A percentile compares a stretch with the other conserved stretches of the same genome.
These are phyloP conservation scores for Glyptemys insculpta DNA, from an alignment of 2,797 vertebrate species.

Conservation along the genomic window DNA sequence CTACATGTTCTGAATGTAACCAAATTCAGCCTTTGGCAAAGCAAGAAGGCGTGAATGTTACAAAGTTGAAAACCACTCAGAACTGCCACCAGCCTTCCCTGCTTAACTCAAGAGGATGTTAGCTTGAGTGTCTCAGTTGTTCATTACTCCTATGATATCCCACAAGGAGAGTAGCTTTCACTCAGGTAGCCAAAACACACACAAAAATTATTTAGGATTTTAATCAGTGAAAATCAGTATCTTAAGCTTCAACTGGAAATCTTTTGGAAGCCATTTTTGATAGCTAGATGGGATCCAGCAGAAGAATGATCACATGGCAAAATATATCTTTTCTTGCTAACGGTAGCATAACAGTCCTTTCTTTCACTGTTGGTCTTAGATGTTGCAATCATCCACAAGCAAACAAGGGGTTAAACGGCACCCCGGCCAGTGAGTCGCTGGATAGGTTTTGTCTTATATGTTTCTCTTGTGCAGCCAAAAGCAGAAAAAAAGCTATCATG, in stretches of 20 bases:
- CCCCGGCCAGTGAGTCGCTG: neutral
- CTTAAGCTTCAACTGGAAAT: constrained; percentile 3
- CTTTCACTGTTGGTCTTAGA: neutral
- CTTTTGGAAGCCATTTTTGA: neutral
- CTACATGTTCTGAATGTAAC: neutral
- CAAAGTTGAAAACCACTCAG: neutral
- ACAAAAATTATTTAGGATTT: neutral
- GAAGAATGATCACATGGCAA: neutral
- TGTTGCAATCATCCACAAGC: neutral
- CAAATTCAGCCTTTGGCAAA: accelerated
- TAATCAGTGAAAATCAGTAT: neutral
- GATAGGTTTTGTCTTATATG: neutral
- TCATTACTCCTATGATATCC: neutral
- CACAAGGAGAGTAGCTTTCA: neutral
- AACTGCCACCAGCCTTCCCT: neutral
- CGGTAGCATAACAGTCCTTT: neutral
- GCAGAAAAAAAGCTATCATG: neutral
- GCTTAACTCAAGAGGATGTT: neutral
- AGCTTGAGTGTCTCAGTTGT: neutral
- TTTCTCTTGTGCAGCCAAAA: neutral
- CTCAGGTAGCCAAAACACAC: neutral
- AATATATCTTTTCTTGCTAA: constrained; percentile 24
- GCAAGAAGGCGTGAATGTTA: neutral
- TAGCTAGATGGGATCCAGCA: neutral
- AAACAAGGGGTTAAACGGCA: neutral